Evolutionary conservation across 2,888 invertebrate genomes (phyloP), one percentile per base, ranked within the genome.

Genomic region (Heliconius erato): DNA sequence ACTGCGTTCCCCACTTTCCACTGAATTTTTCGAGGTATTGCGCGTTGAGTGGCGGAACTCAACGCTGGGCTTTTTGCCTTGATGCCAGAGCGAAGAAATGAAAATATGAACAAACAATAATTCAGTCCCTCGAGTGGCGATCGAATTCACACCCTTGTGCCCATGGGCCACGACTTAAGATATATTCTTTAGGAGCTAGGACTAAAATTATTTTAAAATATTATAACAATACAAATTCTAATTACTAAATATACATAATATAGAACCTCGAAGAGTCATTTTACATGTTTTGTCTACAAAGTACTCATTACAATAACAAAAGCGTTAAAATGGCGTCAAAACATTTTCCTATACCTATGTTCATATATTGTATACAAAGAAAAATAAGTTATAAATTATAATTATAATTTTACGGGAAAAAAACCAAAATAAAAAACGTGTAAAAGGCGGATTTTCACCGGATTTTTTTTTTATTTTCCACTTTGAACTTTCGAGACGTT

Each of bases 211-310:
- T 54, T 54, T 54, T 54, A 14, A 26, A 65, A n/a, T 5, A 65
- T 12, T 65, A 12, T 9, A 28, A 65, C 9, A 12, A 26, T 12
- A 63, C 3, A 26, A 65, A 11, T 40, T 40, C 9, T 1, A 40
- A 11, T 40, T 40, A 40, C 40, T 59, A 6, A 63, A n/a, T 7
- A 1, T n/a, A 1, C 28, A 7, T 78, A 6, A 78, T 28, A 44
- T 19, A 76, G 44, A 67, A 28, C 49, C 35, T 44, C 5, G 40
- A 67, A 67, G 49, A 67, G 28, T 68, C 26, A 77, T 49, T 32
- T 79, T 32, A 26, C 32, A 71, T 79, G 71, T 79, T 79, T 54
- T 23, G 79, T 79, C 79, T 79, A 23, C 40, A 79, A 71, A 9
- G 54, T 35, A 40, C 26, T 19, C 7, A 79, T 79, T 79, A 71